Percentiles rank a stretch among this genome's conserved stretches.
phyloP scores from a whole-genome alignment of 2,888 invertebrate genomes.

The Nemurella pictetii region DNA sequence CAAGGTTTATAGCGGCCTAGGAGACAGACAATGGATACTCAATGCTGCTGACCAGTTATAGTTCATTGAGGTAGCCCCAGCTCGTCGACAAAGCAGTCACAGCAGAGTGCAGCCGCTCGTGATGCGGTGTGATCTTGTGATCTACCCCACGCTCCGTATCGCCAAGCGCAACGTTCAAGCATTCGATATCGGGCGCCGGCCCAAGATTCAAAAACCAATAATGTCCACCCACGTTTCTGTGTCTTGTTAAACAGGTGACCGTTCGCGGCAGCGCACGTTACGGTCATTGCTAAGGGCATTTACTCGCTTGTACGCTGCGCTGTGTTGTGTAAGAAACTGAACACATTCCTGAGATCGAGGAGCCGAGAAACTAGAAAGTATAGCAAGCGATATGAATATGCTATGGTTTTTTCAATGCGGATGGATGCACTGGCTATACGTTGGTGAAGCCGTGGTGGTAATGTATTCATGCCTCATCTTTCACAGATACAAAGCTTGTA shows the following conservation, averaged over 20 bases:
- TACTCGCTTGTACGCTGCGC: no score
- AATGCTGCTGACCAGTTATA: neutral
- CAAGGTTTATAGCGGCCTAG: no score
- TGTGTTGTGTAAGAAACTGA: neutral
- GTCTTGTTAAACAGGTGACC: neutral
- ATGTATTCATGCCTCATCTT: neutral
- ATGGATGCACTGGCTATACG: neutral
- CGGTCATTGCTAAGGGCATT: neutral
- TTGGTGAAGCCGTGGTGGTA: neutral
- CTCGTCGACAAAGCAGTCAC: neutral
- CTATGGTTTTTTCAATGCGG: neutral
- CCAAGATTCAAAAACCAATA: no score
- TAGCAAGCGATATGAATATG: neutral
- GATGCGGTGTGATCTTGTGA: no score
- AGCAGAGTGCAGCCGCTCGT: no score
- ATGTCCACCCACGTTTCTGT: neutral
- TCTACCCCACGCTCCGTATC: no score
- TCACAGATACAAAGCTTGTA: neutral
- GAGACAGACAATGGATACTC: neutral
- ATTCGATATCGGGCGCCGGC: no score
- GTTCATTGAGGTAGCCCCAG: neutral
- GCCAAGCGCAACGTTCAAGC: neutral
- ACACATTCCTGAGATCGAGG: neutral
- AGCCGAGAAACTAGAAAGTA: neutral
- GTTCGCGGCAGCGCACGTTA: neutral